phyloP scores from a whole-genome alignment of 2,113 vertebrate species.

The Plecturocebus donacophilus region DNA sequence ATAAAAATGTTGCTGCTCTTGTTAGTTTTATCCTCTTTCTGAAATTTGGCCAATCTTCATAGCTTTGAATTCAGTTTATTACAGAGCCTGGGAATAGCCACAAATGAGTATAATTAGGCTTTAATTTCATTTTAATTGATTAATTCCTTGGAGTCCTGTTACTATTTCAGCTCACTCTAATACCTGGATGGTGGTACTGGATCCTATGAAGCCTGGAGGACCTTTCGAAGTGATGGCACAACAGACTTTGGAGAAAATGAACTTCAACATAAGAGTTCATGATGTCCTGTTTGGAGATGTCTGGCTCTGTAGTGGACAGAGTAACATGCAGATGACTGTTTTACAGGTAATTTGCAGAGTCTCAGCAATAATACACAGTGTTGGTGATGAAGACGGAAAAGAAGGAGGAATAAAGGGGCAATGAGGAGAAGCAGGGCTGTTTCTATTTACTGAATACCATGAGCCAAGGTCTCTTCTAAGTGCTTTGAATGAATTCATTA shows the following conservation, averaged over 20 bases:
- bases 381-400: background rate
- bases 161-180: constrained; percentile 77
- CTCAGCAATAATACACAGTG: background rate
- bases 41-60: constrained; percentile 40
- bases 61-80: constrained; percentile 8
- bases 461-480: background rate
- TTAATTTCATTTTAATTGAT: constrained; percentile 1
- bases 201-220: constrained; percentile 88
- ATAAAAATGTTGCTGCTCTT: background rate
- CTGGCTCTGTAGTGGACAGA: constrained; percentile 96
- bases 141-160: constrained; percentile 34
- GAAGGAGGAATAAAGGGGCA: background rate
- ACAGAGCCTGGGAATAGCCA: constrained; percentile 3
- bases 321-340: constrained; percentile 93
- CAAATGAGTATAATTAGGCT: background rate
- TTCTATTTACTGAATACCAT: background rate
- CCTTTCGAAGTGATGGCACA: constrained; percentile 87
- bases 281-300: constrained; percentile 94
- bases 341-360: constrained; percentile 84
- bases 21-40: background rate
- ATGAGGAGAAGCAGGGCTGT: background rate
- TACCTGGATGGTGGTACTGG: constrained; percentile 88
- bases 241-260: constrained; percentile 44
- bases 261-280: constrained; percentile 71
- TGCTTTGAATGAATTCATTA: background rate